phyloP scores from a whole-genome alignment of 2,888 invertebrate genomes.

The Pseudococcus jackbeardsleyi region DNA sequence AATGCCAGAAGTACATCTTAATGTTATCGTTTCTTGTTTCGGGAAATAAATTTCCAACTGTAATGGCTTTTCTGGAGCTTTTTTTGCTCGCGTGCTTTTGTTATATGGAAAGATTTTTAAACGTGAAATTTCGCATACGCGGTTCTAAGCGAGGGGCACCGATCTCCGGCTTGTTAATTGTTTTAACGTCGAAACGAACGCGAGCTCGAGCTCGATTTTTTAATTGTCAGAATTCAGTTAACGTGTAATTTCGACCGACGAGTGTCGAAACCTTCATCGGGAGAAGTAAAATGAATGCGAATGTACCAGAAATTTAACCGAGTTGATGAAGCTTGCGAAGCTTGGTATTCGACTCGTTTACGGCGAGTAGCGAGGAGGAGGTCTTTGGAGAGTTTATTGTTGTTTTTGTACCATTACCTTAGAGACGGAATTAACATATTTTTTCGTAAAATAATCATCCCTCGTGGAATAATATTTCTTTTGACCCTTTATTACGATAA shows the following conservation, averaged over 20 bases:
- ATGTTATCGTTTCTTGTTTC: constrained; percentile 53
- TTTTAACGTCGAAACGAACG: constrained; percentile 21
- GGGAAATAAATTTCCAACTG: constrained; percentile 40
- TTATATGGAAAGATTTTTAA: constrained; percentile 3
- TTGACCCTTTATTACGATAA: constrained; percentile 54
- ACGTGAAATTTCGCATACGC: constrained; percentile 6
- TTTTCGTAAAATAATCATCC: constrained; percentile 50
- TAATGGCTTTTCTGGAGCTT: constrained; percentile 18
- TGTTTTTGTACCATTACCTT: constrained; percentile 52
- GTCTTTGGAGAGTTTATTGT: constrained; percentile 45
- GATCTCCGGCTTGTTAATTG: constrained; percentile 5
- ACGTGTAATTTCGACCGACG: constrained; percentile 32
- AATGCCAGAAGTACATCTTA: constrained; percentile 26
- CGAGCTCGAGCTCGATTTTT: background rate
- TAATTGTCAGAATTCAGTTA: constrained; percentile 39
- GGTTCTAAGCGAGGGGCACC: background rate
- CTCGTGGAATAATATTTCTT: constrained; percentile 47
- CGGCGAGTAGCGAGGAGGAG: background rate
- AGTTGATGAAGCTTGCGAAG: constrained; percentile 36
- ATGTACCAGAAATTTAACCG: constrained; percentile 17
- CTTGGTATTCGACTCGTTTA: constrained; percentile 9
- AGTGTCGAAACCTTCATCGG: constrained; percentile 35
- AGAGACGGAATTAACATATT: constrained; percentile 55
- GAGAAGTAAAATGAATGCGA: constrained; percentile 21
- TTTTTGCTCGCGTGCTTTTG: background rate